Conservation (phyloP, 2,797 vertebrate species). For the Vespertilio murinus region DNA sequence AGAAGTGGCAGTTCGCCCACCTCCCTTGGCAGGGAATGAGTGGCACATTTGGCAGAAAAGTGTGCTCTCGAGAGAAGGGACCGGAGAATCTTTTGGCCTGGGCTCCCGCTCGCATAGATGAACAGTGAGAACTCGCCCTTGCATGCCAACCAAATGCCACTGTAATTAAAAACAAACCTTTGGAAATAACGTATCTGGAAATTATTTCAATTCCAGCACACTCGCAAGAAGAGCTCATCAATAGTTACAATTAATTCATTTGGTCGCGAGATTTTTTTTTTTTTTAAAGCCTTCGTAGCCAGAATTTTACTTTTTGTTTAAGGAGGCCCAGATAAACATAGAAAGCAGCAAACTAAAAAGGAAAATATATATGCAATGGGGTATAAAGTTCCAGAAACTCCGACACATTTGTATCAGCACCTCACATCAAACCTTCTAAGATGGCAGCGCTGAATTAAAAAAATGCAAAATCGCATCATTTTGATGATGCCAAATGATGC, state of each 20-base stretch:
- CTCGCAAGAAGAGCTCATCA: conserved; percentile 68
- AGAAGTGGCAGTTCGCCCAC: conserved; percentile 61
- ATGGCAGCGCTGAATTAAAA: conserved; percentile 76
- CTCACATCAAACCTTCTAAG: conserved; percentile 61
- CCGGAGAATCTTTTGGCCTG: conserved; percentile 40
- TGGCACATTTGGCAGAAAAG: conserved; percentile 60
- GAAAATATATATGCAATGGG: conserved; percentile 63
- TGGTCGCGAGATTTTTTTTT: conserved; percentile 56
- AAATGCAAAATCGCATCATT: conserved; percentile 77
- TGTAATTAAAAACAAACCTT: conserved; percentile 78
- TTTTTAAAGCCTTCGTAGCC: not conserved
- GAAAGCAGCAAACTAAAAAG: conserved; percentile 35
- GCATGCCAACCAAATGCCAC: conserved; percentile 58
- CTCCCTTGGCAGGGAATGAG: conserved; percentile 62
- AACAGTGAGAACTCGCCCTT: conserved; percentile 21
- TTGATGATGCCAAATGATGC: conserved; percentile 80
- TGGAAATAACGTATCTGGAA: conserved; percentile 77
- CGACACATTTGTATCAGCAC: conserved; percentile 72
- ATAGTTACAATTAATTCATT: conserved; percentile 79
- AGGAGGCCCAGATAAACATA: conserved; percentile 48
- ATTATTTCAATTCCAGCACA: conserved; percentile 65
- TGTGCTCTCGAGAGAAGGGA: conserved; percentile 54
- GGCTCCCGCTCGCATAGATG: conserved; percentile 25
- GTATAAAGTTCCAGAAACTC: conserved; percentile 75
- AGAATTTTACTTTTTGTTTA: conserved; percentile 53